These are phyloP conservation scores for Aspidapion aeneum DNA, from an alignment of 2,888 invertebrate genomes.

Conservation along the genomic window DNA sequence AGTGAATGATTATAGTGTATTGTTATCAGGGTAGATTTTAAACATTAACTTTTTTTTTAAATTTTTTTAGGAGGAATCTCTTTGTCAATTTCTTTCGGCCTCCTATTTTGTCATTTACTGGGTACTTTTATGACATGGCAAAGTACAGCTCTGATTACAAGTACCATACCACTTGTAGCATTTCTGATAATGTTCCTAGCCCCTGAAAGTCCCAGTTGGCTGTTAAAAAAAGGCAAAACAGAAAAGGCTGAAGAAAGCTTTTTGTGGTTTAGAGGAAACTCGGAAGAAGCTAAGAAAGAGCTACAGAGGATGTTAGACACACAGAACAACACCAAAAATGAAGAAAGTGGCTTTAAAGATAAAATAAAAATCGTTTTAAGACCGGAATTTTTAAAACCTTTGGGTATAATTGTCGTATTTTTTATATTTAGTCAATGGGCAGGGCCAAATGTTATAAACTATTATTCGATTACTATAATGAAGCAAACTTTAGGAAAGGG, in stretches of 20 bases:
- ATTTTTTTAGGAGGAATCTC: slow-evolving; percentile 49
- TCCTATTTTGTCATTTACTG: slow-evolving; percentile 59
- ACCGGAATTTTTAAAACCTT: slow-evolving; percentile 56
- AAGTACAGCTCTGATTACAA: slow-evolving; percentile 56
- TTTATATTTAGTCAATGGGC: slow-evolving; percentile 67
- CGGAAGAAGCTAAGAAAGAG: slow-evolving; percentile 52
- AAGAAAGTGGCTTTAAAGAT: not conserved
- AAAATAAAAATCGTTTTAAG: slow-evolving; percentile 41
- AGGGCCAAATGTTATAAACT: slow-evolving; percentile 68
- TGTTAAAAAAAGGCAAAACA: slow-evolving; percentile 56
- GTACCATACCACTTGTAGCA: slow-evolving; percentile 51
- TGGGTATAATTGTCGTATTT: slow-evolving; percentile 60
- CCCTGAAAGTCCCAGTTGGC: slow-evolving; percentile 68
- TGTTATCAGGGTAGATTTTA: no score
- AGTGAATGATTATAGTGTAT: no score
- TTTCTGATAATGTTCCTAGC: slow-evolving; percentile 51
- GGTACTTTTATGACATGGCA: slow-evolving; percentile 65
- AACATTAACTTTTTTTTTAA: no score
- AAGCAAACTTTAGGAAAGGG: slow-evolving; percentile 57
- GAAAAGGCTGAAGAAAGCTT: slow-evolving; percentile 58
- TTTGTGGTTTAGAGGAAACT: slow-evolving; percentile 57
- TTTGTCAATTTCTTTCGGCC: slow-evolving; percentile 60
- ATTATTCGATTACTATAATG: slow-evolving; percentile 67
- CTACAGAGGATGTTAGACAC: slow-evolving; percentile 51
- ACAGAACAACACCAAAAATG: slow-evolving; percentile 32